A percentile compares a stretch with the other conserved stretches of the same genome.
These are phyloP conservation scores for Saccopteryx bilineata DNA, from an alignment of 2,113 vertebrate genomes.

Conservation along the genomic window DNA sequence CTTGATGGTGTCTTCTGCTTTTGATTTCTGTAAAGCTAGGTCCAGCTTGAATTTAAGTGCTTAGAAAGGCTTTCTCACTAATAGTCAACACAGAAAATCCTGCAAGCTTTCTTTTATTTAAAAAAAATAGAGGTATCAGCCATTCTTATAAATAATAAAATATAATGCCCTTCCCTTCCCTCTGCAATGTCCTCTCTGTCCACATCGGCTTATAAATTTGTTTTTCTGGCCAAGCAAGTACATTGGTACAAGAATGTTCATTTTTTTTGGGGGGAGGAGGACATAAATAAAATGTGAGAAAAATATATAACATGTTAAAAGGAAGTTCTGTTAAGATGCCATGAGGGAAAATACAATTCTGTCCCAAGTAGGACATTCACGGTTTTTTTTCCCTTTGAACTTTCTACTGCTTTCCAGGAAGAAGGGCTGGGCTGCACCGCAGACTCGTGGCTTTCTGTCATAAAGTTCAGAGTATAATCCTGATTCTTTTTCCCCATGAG, in stretches of 20 bases:
- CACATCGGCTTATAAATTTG: background rate
- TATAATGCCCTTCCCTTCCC: background rate
- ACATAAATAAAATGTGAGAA: background rate
- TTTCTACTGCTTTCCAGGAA: background rate
- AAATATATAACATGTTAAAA: background rate
- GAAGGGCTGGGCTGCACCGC: background rate
- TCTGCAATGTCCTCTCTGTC: background rate
- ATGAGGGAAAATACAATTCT: background rate
- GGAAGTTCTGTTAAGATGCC: background rate
- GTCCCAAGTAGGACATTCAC: background rate
- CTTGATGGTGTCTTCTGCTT: background rate
- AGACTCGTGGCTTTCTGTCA: background rate
- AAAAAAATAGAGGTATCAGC: background rate
- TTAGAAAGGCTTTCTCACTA: background rate
- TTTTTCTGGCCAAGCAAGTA: constrained; percentile 21
- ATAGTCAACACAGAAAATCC: background rate
- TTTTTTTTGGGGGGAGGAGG: background rate
- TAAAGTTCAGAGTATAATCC: background rate
- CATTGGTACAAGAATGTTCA: background rate
- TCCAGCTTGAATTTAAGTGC: constrained; percentile 18
- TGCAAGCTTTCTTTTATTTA: background rate
- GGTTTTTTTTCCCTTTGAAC: background rate
- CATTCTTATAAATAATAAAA: background rate
- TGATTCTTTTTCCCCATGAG: background rate
- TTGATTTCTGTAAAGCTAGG: constrained; percentile 21